Conservation (phyloP, 2,113 vertebrate genomes). For the Salvelinus alpinus region DNA sequence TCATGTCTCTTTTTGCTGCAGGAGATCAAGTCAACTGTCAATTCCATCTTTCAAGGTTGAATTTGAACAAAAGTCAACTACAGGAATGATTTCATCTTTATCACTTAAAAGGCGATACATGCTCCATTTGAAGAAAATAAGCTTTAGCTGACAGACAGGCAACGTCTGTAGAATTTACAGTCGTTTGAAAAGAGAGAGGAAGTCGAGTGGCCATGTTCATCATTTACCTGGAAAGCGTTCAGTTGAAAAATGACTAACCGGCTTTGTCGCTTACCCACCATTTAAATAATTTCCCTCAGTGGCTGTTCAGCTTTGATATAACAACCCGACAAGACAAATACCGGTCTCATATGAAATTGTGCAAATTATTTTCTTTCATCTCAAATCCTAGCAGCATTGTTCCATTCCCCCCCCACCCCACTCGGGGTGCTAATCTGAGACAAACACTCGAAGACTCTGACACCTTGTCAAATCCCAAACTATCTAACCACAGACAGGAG, state of each 20-base stretch:
- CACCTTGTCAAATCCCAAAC: constrained; percentile 54
- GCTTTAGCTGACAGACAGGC: constrained; percentile 55
- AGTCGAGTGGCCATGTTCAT: constrained; percentile 56
- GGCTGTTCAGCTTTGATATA: constrained; percentile 61
- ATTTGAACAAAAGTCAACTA: constrained; percentile 45
- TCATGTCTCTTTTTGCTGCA: background rate
- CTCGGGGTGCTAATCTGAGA: constrained; percentile 64
- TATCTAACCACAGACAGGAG: constrained; percentile 6
- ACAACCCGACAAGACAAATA: constrained; percentile 62
- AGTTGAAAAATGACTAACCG: constrained; percentile 59
- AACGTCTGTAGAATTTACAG: constrained; percentile 53
- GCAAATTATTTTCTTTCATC: constrained; percentile 5
- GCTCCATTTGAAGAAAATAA: constrained; percentile 43
- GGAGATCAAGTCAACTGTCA: background rate
- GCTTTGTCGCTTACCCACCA: constrained; percentile 48
- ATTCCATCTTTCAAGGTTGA: constrained; percentile 36
- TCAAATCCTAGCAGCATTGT: constrained; percentile 39
- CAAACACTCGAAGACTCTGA: constrained; percentile 54
- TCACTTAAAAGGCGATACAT: constrained; percentile 49
- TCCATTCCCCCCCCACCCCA: constrained; percentile 36
- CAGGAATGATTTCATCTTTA: constrained; percentile 58
- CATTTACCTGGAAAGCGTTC: constrained; percentile 64
- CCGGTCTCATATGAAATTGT: constrained; percentile 61
- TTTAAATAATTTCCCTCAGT: constrained; percentile 56
- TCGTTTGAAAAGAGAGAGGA: constrained; percentile 47